Conservation (phyloP, 1,140 invertebrate genomes). For the Gryon sp. region DNA sequence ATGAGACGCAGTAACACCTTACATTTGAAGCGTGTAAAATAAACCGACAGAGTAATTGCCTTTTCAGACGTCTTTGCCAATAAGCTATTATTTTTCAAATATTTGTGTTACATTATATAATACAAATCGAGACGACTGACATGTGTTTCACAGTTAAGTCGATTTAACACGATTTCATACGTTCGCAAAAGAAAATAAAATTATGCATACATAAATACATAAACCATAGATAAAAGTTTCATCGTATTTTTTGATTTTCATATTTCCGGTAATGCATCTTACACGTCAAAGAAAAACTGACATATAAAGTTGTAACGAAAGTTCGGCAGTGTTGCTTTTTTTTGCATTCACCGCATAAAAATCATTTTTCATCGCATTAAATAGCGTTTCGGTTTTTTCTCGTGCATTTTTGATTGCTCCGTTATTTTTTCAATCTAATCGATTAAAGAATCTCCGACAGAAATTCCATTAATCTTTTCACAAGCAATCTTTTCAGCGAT, state of each 20-base stretch:
- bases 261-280: too few species aligned
- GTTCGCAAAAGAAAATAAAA: background rate
- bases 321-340: background rate
- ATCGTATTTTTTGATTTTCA: too few species aligned
- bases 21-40: slow-evolving; percentile 39
- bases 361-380: slow-evolving; percentile 32
- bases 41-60: slow-evolving; percentile 37
- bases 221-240: too few species aligned
- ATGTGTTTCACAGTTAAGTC: too few species aligned
- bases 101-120: background rate
- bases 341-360: too few species aligned
- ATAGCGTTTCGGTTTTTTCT: slow-evolving; percentile 13
- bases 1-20: slow-evolving; percentile 38
- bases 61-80: slow-evolving; percentile 17
- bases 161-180: too few species aligned
- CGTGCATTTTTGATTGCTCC: slow-evolving; percentile 26
- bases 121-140: too few species aligned
- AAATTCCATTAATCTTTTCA: slow-evolving; percentile 27
- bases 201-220: too few species aligned
- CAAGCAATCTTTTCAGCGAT: slow-evolving; percentile 26
- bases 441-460: slow-evolving; percentile 24
- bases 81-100: slow-evolving; percentile 6
- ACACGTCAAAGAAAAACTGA: too few species aligned
- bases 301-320: slow-evolving; percentile 4
- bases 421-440: slow-evolving; percentile 33